These are phyloP conservation scores for Megaceryle torquata DNA, from an alignment of 2,113 vertebrate genomes.

Conservation along the genomic window DNA sequence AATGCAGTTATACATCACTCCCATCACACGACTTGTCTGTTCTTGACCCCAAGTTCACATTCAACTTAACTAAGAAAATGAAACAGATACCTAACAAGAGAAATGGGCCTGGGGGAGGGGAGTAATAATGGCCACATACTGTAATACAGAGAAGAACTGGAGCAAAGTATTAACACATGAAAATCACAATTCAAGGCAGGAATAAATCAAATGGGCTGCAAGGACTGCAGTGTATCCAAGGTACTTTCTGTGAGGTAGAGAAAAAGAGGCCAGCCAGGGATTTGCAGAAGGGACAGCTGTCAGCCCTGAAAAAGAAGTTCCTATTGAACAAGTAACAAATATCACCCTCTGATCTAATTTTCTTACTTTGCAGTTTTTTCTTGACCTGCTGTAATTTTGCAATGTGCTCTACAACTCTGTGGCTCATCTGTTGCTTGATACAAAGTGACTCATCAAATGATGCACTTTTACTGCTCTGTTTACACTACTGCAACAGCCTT, in stretches of 20 bases:
- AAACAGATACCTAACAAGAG: slow-evolving; percentile 49
- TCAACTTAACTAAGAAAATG: slow-evolving; percentile 57
- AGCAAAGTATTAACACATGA: slow-evolving; percentile 48
- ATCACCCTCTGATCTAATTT: not conserved
- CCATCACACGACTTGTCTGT: slow-evolving; percentile 37
- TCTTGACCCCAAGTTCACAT: slow-evolving; percentile 57
- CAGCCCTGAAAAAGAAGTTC: not conserved
- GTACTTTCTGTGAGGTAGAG: not conserved
- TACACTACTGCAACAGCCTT: slow-evolving; percentile 5
- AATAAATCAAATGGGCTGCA: slow-evolving; percentile 45
- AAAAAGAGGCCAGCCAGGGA: slow-evolving; percentile 24
- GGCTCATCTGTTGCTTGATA: slow-evolving; percentile 37
- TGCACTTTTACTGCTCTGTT: slow-evolving; percentile 46
- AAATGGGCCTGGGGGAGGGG: slow-evolving; percentile 16
- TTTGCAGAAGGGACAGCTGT: not conserved
- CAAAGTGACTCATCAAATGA: slow-evolving; percentile 50
- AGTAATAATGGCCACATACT: slow-evolving; percentile 36
- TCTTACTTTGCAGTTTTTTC: not conserved
- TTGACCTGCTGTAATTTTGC: slow-evolving; percentile 13
- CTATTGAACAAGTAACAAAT: not conserved
- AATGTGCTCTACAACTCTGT: not conserved
- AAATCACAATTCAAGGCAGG: slow-evolving; percentile 41
- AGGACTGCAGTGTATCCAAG: not conserved
- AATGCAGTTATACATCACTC: slow-evolving; percentile 29
- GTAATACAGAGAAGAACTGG: slow-evolving; percentile 28